phyloP scores from a whole-genome alignment of 2,113 vertebrate species.

The Myotis lucifugus region DNA sequence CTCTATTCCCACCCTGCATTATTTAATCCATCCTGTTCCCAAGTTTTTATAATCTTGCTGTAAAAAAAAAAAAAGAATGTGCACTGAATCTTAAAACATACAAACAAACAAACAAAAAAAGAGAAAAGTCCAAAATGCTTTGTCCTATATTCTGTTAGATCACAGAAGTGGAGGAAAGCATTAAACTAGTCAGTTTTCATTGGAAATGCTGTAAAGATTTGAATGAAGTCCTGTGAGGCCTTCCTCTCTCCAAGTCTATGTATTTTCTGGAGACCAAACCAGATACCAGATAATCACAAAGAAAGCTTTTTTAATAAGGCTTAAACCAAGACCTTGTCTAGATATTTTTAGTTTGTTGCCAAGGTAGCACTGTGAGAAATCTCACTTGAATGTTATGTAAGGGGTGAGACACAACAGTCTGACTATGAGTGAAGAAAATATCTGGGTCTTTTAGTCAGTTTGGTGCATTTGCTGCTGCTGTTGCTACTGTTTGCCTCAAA shows the following conservation, averaged over 20 bases:
- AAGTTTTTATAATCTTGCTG: constrained; percentile 70
- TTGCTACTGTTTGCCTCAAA: constrained; percentile 92
- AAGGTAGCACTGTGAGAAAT: constrained; percentile 90
- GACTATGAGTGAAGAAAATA: constrained; percentile 78
- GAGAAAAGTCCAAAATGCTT: constrained; percentile 63
- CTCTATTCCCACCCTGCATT: constrained; percentile 67
- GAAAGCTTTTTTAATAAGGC: constrained; percentile 87
- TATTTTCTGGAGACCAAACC: constrained; percentile 85
- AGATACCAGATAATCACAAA: constrained; percentile 86
- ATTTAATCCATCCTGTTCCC: constrained; percentile 75
- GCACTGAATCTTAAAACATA: constrained; percentile 80
- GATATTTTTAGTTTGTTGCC: constrained; percentile 92
- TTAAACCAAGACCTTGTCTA: constrained; percentile 88
- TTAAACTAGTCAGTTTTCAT: constrained; percentile 49
- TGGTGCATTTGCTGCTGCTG: constrained; percentile 91
- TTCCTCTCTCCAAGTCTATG: constrained; percentile 73
- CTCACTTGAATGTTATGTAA: constrained; percentile 90
- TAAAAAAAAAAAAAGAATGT: constrained; percentile 79
- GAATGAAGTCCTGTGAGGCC: constrained; percentile 65
- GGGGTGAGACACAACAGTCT: constrained; percentile 88
- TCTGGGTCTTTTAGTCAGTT: constrained; percentile 84
- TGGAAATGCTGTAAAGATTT: constrained; percentile 45
- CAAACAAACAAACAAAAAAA: not conserved
- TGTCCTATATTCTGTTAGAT: constrained; percentile 44
- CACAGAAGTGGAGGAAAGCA: constrained; percentile 38